Evolutionary conservation across 2,113 vertebrate genomes (phyloP).

Genomic region (Symphodus melops): DNA sequence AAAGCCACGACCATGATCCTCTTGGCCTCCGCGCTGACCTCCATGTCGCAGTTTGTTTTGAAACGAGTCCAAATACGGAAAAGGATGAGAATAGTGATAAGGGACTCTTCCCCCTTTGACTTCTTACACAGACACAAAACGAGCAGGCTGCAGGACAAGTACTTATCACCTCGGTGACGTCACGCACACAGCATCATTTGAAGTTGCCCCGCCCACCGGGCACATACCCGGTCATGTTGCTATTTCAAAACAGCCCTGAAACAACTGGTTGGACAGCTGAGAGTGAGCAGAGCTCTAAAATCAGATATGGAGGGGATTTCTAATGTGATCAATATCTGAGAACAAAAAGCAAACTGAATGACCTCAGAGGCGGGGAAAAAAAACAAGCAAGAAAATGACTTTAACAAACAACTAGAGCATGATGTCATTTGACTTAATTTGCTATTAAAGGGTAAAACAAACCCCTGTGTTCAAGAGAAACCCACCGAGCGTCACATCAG

Average conservation of each 20-base stretch:
- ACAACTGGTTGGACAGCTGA: slow-evolving; percentile 30
- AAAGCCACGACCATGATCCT: slow-evolving; percentile 76
- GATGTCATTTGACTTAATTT: no score
- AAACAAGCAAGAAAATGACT: no score
- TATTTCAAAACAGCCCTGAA: slow-evolving; percentile 6
- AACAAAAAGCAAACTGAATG: no score
- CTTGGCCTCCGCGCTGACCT: slow-evolving; percentile 75
- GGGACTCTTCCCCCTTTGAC: slow-evolving; percentile 3
- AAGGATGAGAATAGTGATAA: neutral
- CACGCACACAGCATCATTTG: slow-evolving; percentile 9
- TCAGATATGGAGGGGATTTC: no score
- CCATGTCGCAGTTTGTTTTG: slow-evolving; percentile 59
- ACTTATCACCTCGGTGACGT: slow-evolving; percentile 71
- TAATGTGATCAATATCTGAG: no score
- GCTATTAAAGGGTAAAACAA: no score
- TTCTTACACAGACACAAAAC: slow-evolving; percentile 42
- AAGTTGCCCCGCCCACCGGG: slow-evolving; percentile 37
- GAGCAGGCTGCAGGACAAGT: neutral
- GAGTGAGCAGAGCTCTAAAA: neutral
- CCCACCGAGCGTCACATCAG: no score
- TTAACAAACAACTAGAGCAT: no score
- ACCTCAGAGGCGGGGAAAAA: no score
- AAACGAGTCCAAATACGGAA: slow-evolving; percentile 6
- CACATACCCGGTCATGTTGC: neutral
- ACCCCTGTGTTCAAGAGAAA: no score